Percentiles rank a stretch among this genome's conserved stretches.
Conservation (phyloP, 2,113 vertebrate species). For the Chionomys nivalis region DNA sequence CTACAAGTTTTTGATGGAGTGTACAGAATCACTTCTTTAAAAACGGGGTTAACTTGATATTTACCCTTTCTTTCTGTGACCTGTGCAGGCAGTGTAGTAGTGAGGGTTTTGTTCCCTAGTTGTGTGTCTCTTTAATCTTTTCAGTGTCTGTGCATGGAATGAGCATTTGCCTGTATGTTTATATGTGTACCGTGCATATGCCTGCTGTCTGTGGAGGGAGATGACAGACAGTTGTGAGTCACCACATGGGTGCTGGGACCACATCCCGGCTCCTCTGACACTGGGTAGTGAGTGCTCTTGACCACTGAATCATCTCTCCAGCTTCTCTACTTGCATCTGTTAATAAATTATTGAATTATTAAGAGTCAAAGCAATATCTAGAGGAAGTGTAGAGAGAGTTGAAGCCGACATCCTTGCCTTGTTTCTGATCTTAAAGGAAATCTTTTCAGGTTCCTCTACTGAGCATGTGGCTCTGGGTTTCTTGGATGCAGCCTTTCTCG, state of each 20-base stretch:
- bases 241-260: not conserved
- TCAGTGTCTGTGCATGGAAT: not conserved
- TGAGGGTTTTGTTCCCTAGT: not conserved
- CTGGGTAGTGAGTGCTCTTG: too few species aligned
- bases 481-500: not conserved
- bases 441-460: not conserved
- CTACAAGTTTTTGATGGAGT: not conserved
- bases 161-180: not conserved
- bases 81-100: not conserved
- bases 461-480: not conserved
- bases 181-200: not conserved
- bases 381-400: not conserved
- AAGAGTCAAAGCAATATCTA: not conserved
- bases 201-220: not conserved
- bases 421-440: too few species aligned
- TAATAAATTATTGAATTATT: not conserved
- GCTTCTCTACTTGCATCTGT: not conserved
- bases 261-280: not conserved
- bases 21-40: not conserved
- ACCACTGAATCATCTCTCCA: not conserved
- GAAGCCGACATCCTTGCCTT: not conserved
- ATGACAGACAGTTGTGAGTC: not conserved
- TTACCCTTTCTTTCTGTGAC: not conserved
- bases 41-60: not conserved
- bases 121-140: not conserved